phyloP scores from a whole-genome alignment of 2,797 vertebrate genomes.

The Scarus forsteni region DNA sequence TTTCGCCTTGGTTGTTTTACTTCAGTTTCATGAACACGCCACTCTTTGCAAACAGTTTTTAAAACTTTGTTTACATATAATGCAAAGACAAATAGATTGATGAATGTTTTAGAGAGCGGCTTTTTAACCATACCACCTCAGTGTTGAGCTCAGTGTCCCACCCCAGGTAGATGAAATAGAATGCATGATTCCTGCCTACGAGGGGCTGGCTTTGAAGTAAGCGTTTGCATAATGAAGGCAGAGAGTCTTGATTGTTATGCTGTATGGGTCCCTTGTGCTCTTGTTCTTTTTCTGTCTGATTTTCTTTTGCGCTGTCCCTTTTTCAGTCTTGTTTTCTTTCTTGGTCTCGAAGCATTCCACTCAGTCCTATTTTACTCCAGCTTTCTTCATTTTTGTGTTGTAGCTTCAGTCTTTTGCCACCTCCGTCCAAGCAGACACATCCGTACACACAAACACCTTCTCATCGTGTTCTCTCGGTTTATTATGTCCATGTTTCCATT shows the following conservation, averaged over 20 bases:
- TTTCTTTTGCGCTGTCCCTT: conserved; percentile 47
- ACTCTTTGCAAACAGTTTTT: conserved; percentile 2
- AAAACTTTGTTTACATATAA: neutral
- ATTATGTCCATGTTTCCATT: conserved; percentile 74
- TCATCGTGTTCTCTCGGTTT: conserved; percentile 73
- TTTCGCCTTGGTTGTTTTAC: neutral
- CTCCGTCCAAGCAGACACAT: conserved; percentile 21
- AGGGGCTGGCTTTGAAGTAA: conserved; percentile 81
- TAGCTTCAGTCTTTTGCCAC: conserved; percentile 20
- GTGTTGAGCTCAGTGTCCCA: conserved; percentile 63
- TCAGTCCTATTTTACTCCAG: conserved; percentile 15
- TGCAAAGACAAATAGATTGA: neutral
- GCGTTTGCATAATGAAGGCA: conserved; percentile 80
- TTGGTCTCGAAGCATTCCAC: conserved; percentile 30
- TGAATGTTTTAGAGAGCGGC: conserved; percentile 36
- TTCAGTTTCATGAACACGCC: neutral
- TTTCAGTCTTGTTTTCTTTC: conserved; percentile 53
- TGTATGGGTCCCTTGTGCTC: conserved; percentile 58
- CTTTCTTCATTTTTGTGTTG: neutral
- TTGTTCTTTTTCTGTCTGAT: conserved; percentile 38
- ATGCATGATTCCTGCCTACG: conserved; percentile 78
- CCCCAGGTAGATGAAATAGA: conserved; percentile 82
- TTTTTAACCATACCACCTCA: conserved; percentile 41
- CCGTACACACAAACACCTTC: conserved; percentile 57
- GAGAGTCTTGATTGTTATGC: conserved; percentile 76